Evolutionary conservation across 2,113 vertebrate genomes (phyloP), one percentile per base, ranked within the genome.

Genomic region (Sialia sialis): DNA sequence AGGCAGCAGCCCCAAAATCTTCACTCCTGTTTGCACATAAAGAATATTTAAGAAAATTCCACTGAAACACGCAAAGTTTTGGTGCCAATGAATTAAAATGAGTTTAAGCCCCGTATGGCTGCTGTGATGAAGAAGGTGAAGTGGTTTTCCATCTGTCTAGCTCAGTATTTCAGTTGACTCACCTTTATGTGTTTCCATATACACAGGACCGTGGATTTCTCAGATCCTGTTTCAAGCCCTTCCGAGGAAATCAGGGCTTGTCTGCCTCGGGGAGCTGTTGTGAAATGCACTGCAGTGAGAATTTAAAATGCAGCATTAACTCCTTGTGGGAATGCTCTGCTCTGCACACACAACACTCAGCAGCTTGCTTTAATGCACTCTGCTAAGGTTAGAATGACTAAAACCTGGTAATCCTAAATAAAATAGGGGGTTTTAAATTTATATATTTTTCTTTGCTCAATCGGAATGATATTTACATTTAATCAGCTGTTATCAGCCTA

Each of bases 231-330:
- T 95, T 96, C 87, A 90, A 93, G 72, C 46, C 72, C 85, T 95
- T 90, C 63, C 80, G 94, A 96, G 90, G 96, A 96, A 95, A 93
- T 77, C 62, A 85, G 63, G 72, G 88, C 87, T 95, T 69, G 88
- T 85, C 49, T 77, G 83, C 88, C 94, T 18, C 32, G 17, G 83
- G 94, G 70, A 77, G 23, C 23, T 80, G 12, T 95, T 96, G 95
- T 90, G 95, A 95, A 96, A 96, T 39, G 54, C 63, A 7, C 3
- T 4, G 62, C 58, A 73, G 70, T 49, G 80, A 13, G 75, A 85
- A 93, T 90, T 83, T 66, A 17, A 94, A 94, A 59, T 62, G 85
- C 79, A 88, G 54, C 41, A 9, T 95, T 85, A 93, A 80, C 82
- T 85, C 82, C 79, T 86, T 11, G 0, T 88, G 82, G 84, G 51